Evolutionary conservation across 2,888 invertebrate genomes (phyloP), one percentile per base, ranked within the genome.

Genomic region (Julus scandinavius): DNA sequence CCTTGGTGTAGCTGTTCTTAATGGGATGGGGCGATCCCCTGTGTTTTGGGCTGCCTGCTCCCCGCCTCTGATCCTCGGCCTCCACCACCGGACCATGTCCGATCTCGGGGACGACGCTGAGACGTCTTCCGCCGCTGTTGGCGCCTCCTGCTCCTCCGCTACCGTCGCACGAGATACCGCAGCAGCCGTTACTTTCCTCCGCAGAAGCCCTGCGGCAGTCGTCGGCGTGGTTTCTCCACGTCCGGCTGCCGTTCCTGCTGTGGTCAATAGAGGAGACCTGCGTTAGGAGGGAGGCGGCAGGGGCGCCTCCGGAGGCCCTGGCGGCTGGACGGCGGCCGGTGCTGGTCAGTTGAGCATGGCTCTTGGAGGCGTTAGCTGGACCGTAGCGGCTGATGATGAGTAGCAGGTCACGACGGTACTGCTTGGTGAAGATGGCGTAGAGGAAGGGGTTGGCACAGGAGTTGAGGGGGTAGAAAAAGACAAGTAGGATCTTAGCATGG

Each of bases 381-480:
- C 91, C 91, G 88, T 91, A 96, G 93, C 95, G 94, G 2, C 95
- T 94, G 87, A 96, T 92, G 80, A 96, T 92, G 15, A 94, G 93
- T 88, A 95, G 94, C 40, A 96, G 93, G 92, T 97, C 97, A 90
- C 95, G 94, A 83, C 97, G 94, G 91, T 97, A 97, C 92, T 97
- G 97, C 89, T 96, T 95, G 9, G 97, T 98, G 91, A 97, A 93
- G 90, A 98, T 96, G 29, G 97, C 97, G 92, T 98, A 98, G 3
- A 98, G 93, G 93, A 97, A 97, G 0, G 98, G 98, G 93, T 98
- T 97, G 72, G 97, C 97, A 92, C 97, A 97, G 0, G 97, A 96
- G 92, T 98, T 98, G 89, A 98, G 93, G 0, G 98, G 98, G 92
- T 97, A 97, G 92, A 98, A 97, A 92, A 98, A 97, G 11, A 98